phyloP scores from a whole-genome alignment of 2,113 vertebrate species.

The Chauna torquata region DNA sequence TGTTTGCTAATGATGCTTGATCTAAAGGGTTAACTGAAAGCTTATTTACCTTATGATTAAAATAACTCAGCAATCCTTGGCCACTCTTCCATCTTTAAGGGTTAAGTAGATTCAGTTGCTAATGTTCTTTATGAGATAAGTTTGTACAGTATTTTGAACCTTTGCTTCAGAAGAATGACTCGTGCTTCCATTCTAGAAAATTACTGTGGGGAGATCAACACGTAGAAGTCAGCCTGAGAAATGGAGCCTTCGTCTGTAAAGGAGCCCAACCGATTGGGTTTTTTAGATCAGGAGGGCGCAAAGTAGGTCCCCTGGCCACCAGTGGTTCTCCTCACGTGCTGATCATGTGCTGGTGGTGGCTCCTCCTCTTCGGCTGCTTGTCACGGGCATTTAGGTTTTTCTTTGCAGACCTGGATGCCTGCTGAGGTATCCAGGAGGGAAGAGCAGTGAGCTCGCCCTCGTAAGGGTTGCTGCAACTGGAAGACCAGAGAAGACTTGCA shows the following conservation, averaged over 20 bases:
- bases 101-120: background rate
- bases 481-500: background rate
- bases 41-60: background rate
- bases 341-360: conserved; percentile 20
- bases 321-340: conserved; percentile 18
- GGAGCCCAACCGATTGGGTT: background rate
- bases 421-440: conserved; percentile 22
- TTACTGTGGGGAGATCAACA: background rate
- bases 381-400: background rate
- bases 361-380: conserved; percentile 47
- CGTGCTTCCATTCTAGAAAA: background rate
- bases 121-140: background rate
- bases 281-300: background rate
- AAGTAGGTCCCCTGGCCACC: conserved; percentile 65
- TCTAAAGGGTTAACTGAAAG: background rate
- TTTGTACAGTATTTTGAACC: background rate
- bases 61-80: background rate
- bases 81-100: background rate
- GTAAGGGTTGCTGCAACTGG: background rate
- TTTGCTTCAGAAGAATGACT: background rate
- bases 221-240: background rate
- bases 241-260: background rate
- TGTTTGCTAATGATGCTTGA: background rate
- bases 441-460: background rate
- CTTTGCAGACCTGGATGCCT: background rate